Evolutionary conservation across 2,888 invertebrate genomes (phyloP).

Genomic region (Plebejus argus): DNA sequence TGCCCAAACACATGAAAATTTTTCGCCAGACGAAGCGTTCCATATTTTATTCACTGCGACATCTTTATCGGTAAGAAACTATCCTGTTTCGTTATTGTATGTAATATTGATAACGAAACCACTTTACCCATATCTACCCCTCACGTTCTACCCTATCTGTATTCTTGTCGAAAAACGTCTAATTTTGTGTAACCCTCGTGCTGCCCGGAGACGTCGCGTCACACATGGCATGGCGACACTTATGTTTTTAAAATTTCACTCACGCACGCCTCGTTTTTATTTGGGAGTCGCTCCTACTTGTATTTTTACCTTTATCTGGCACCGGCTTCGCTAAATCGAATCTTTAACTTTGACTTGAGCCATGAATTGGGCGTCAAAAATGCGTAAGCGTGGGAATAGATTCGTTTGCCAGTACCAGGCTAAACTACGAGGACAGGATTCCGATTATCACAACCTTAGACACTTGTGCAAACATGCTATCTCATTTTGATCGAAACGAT

Average conservation of each 20-base stretch:
- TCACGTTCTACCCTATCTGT: conserved; percentile 39
- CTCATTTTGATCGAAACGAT: no score
- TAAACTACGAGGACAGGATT: no score
- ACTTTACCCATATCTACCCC: conserved; percentile 35
- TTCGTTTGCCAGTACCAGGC: no score
- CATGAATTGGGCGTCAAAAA: no score
- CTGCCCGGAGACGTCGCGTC: conserved; percentile 41
- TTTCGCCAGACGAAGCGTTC: not conserved
- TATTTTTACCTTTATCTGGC: not conserved
- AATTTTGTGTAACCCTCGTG: conserved; percentile 42
- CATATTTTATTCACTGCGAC: conserved; percentile 12
- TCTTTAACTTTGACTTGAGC: not conserved
- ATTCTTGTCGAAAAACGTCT: conserved; percentile 42
- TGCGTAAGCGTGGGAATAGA: no score
- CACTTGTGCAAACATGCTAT: no score
- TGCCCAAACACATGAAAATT: not conserved
- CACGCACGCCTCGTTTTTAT: conserved; percentile 36
- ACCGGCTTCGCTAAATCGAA: not conserved
- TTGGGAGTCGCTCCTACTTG: conserved; percentile 32
- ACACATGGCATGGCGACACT: conserved; percentile 39
- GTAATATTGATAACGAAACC: conserved; percentile 35
- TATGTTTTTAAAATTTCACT: conserved; percentile 38
- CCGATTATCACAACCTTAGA: no score
- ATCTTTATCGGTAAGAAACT: conserved; percentile 1
- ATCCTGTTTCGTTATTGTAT: conserved; percentile 1